Percentiles rank a stretch among this genome's conserved stretches.
phyloP scores from a whole-genome alignment of 2,113 vertebrate genomes.

The Suricata suricatta region DNA sequence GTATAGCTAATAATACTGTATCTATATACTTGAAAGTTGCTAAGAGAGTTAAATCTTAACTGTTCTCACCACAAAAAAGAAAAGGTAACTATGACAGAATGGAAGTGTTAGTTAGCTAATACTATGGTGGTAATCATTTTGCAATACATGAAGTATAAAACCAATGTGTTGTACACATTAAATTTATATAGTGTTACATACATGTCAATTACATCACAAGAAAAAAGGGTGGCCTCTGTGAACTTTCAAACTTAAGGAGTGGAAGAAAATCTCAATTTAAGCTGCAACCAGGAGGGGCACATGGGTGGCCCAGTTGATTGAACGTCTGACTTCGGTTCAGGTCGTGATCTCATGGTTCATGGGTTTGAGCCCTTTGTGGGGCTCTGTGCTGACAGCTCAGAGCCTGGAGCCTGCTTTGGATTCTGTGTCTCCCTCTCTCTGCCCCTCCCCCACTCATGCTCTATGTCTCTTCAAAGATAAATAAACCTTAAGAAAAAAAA shows the following conservation, averaged over 20 bases:
- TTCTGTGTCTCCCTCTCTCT: too few species aligned
- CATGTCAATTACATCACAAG: not conserved
- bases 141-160: not conserved
- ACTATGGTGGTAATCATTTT: not conserved
- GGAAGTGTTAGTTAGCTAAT: not conserved
- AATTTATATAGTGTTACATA: not conserved
- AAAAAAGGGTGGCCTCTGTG: not conserved
- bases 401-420: too few species aligned
- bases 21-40: not conserved
- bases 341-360: too few species aligned
- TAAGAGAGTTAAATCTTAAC: not conserved
- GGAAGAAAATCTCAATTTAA: not conserved
- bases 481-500: not conserved
- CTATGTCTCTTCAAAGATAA: too few species aligned
- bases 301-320: too few species aligned
- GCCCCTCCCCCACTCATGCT: too few species aligned
- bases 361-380: too few species aligned
- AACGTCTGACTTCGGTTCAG: too few species aligned
- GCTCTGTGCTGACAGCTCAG: too few species aligned
- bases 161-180: not conserved
- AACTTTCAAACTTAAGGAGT: conserved; percentile 46
- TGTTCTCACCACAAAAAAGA: conserved; percentile 17
- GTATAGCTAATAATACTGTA: not conserved
- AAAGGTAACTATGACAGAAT: not conserved
- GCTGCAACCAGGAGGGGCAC: not conserved